Conservation (phyloP, 2,888 invertebrate genomes). For the Polydrusus cervinus region DNA sequence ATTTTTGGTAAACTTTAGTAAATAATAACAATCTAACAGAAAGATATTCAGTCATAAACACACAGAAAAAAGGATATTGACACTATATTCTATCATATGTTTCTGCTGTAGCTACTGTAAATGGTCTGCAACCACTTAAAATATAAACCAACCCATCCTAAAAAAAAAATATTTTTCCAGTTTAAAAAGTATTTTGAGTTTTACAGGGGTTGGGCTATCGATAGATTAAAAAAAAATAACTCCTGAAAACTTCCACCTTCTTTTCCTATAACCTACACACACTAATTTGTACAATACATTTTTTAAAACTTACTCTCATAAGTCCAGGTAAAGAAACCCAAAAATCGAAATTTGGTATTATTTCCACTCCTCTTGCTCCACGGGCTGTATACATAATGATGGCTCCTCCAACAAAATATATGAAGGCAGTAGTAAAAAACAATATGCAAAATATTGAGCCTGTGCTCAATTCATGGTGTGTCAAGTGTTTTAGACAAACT, state of each 20-base stretch:
- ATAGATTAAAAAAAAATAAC: too few relatives aligned
- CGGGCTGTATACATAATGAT: constrained; percentile 78
- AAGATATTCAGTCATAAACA: constrained; percentile 44
- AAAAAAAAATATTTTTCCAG: constrained; percentile 63
- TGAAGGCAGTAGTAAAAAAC: constrained; percentile 74
- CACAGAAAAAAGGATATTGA: constrained; percentile 22
- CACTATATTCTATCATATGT: constrained; percentile 74
- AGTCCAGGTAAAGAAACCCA: constrained; percentile 82
- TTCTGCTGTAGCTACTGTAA: constrained; percentile 65
- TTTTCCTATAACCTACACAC: too few relatives aligned
- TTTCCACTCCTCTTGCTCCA: constrained; percentile 82
- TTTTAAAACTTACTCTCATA: constrained; percentile 68
- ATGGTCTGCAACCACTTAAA: constrained; percentile 76
- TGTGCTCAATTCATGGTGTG: constrained; percentile 73
- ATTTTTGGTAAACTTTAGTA: constrained; percentile 20
- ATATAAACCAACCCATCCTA: constrained; percentile 80
- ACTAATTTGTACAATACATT: too few relatives aligned
- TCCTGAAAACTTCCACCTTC: too few relatives aligned
- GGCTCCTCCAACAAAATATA: constrained; percentile 81
- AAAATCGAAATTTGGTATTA: constrained; percentile 83
- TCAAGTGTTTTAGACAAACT: constrained; percentile 71
- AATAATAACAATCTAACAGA: constrained; percentile 15
- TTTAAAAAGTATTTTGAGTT: too few relatives aligned
- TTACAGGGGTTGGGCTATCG: too few relatives aligned
- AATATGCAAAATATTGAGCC: constrained; percentile 79